Conservation (phyloP, 2,113 vertebrate species). For the Sylvia atricapilla region DNA sequence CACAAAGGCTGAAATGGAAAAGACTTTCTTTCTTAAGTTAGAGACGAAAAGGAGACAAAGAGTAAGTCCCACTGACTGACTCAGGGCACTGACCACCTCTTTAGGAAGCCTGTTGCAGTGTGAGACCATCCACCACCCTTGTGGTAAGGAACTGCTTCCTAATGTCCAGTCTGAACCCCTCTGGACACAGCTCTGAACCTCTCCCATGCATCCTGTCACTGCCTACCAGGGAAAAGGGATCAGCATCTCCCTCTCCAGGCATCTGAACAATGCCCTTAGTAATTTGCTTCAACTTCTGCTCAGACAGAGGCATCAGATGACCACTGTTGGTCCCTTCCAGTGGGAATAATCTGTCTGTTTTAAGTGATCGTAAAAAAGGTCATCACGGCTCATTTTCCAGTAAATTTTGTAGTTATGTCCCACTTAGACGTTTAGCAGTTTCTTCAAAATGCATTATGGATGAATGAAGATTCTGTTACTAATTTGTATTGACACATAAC, state of each 20-base stretch:
- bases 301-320: background rate
- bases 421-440: background rate
- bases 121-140: background rate
- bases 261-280: background rate
- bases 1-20: background rate
- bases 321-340: rapidly evolving
- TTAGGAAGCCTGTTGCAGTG: background rate
- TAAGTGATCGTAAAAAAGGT: background rate
- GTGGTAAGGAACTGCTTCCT: background rate
- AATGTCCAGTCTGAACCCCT: background rate
- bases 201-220: too few species aligned
- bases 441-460: background rate
- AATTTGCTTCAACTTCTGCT: background rate
- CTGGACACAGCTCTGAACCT: background rate
- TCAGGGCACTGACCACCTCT: background rate
- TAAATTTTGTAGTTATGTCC: background rate
- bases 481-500: background rate
- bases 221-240: background rate
- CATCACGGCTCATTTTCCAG: background rate
- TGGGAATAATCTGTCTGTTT: background rate
- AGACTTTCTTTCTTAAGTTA: background rate
- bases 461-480: background rate
- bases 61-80: background rate
- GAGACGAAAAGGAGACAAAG: background rate
- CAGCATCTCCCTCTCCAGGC: background rate